phyloP scores from a whole-genome alignment of 2,797 vertebrate species.

The Acanthis flammea region DNA sequence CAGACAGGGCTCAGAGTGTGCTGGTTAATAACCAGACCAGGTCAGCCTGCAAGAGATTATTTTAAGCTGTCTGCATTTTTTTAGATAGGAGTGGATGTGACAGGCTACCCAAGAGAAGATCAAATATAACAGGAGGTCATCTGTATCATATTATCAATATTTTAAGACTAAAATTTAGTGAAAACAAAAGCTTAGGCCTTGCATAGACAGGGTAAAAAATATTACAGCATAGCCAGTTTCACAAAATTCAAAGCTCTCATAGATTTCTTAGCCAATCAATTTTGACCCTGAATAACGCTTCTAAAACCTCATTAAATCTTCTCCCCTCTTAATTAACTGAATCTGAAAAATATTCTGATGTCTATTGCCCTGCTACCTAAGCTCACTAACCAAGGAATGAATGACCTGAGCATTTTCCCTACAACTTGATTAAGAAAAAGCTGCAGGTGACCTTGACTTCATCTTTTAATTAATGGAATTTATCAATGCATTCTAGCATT shows the following conservation, averaged over 20 bases:
- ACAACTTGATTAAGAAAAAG: not conserved
- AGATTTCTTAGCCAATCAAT: not conserved
- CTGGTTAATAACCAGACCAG: slow-evolving; percentile 34
- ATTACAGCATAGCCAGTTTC: not conserved
- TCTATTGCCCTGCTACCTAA: not conserved
- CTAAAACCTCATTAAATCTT: not conserved
- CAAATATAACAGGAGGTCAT: not conserved
- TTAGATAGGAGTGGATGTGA: slow-evolving; percentile 15
- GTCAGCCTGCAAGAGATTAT: slow-evolving; percentile 39
- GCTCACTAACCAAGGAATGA: not conserved
- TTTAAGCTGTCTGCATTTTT: slow-evolving; percentile 54
- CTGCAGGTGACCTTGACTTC: not conserved
- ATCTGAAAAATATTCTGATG: not conserved
- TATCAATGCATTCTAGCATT: not conserved
- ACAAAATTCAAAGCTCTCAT: not conserved
- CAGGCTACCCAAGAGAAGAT: not conserved
- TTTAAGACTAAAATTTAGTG: not conserved
- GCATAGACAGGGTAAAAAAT: not conserved
- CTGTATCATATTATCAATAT: not conserved
- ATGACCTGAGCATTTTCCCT: not conserved
- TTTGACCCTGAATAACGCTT: not conserved
- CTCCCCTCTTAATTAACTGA: not conserved
- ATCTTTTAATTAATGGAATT: not conserved
- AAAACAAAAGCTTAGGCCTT: not conserved
- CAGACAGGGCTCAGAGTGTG: not conserved